Conservation (phyloP, 2,888 invertebrate species). For the Thalpophila matura region DNA sequence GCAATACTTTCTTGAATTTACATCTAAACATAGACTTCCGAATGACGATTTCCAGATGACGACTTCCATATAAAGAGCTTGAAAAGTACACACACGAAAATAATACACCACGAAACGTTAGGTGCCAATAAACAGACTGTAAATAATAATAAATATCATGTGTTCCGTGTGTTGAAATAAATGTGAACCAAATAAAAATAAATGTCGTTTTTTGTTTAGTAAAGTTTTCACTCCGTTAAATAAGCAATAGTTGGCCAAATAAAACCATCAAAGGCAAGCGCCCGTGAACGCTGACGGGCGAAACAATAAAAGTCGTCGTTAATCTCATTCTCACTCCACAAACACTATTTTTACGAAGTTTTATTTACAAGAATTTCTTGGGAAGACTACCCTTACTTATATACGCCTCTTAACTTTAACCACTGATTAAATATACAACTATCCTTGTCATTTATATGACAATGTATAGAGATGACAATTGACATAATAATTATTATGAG, state of each 20-base stretch:
- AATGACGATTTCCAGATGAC: too few relatives aligned
- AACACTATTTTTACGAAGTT: slow-evolving; percentile 36
- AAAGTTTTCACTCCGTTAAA: slow-evolving; percentile 36
- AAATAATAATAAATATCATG: too few relatives aligned
- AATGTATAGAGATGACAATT: too few relatives aligned
- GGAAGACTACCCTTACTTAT: slow-evolving; percentile 1
- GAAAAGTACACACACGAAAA: too few relatives aligned
- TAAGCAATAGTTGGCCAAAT: slow-evolving; percentile 37
- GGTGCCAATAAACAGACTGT: too few relatives aligned
- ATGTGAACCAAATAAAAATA: background rate
- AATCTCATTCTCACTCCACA: slow-evolving; percentile 47
- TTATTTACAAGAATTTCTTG: slow-evolving; percentile 30
- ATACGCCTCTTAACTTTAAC: background rate
- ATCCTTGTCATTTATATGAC: too few relatives aligned
- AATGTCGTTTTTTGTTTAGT: background rate
- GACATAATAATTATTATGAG: too few relatives aligned
- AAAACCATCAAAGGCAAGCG: slow-evolving; percentile 38
- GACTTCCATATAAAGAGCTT: too few relatives aligned
- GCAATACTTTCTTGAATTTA: too few relatives aligned
- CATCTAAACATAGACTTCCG: too few relatives aligned
- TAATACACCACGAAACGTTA: too few relatives aligned
- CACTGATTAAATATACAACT: too few relatives aligned
- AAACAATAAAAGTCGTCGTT: slow-evolving; percentile 56
- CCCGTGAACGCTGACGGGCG: slow-evolving; percentile 39
- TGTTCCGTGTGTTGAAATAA: background rate